Evolutionary conservation across 1,140 invertebrate species (phyloP).

Genomic region (Papilio aristodemus): DNA sequence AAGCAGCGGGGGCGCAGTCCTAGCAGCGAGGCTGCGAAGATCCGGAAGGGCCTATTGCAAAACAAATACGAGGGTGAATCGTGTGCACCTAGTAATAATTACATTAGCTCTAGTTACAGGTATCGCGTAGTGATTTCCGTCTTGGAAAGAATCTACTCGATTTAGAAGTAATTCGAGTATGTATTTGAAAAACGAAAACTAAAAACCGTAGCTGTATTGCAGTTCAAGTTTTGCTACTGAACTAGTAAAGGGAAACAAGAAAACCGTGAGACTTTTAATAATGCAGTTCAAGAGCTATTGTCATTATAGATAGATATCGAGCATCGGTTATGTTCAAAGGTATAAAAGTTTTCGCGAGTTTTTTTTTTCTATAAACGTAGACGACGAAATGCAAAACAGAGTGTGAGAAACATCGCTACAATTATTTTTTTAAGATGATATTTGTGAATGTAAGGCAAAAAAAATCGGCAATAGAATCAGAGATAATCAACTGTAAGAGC

Average conservation of each 20-base stretch:
- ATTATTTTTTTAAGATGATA: slow-evolving; percentile 39
- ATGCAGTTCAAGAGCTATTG: slow-evolving; percentile 24
- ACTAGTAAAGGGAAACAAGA: slow-evolving; percentile 17
- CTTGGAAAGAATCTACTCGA: background rate
- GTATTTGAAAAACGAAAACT: no score
- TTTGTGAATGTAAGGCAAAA: slow-evolving; percentile 37
- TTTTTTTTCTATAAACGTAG: background rate
- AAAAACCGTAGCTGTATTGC: no score
- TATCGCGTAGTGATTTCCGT: background rate
- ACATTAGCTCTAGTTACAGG: background rate
- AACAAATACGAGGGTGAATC: background rate
- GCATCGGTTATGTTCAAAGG: no score
- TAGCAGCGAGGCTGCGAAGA: background rate
- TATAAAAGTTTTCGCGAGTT: no score
- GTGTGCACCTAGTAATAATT: slow-evolving; percentile 2
- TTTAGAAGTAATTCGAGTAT: no score
- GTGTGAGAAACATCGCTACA: background rate
- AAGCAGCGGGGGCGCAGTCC: background rate
- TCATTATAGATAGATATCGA: background rate
- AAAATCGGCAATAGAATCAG: slow-evolving; percentile 34
- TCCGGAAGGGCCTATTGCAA: slow-evolving; percentile 1
- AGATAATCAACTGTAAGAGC: slow-evolving; percentile 52
- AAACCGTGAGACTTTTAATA: slow-evolving; percentile 36
- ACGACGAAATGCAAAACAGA: background rate
- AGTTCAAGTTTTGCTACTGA: no score